Evolutionary conservation across 2,797 vertebrate genomes (phyloP), one percentile per base, ranked within the genome.

Genomic region (Phoebastria nigripes): DNA sequence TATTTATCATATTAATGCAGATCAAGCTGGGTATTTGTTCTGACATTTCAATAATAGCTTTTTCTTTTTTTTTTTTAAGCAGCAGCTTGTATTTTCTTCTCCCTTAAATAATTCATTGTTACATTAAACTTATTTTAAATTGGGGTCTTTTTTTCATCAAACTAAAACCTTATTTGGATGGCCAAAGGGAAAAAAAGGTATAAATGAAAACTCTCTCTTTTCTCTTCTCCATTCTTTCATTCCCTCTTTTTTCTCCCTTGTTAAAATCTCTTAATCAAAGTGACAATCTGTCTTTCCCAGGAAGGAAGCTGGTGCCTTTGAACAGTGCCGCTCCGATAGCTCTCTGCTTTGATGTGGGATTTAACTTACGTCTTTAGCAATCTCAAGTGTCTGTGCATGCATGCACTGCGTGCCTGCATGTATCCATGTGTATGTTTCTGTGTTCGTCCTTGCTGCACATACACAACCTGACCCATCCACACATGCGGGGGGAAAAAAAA

Each of bases 271-370:
- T 95, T 97, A 96, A 97, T 98, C 97, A 97, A 97, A 98, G 97
- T 97, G 97, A 97, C 97, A 97, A 98, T 97, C 97, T 98, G 97
- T 97, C 94, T 97, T 97, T 97, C 81, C 31, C 8, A 35, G 91
- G 97, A 97, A 97, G 93, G 94, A 93, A 97, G 85, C 82, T 42
- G 67, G 82, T 2, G 69, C 92, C 96, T 97, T 97, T 97, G 96
- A 98, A 96, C 90, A 93, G 90, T 3, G 31, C 80, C 87, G 93
- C 91, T 97, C 91, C 2, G 2, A 90, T 90, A 97, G 96, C 95
- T 95, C 94, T 46, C 81, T 42, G 93, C 97, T 98, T 98, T 98
- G 96, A 98, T 97, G 97, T 97, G 89, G 92, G 87, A 96, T 97
- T 97, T 97, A 94, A 96, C 94, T 54, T 25, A 28, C 62, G 96